Conservation (phyloP, 2,888 invertebrate genomes). For the Choristoneura rosaceana region DNA sequence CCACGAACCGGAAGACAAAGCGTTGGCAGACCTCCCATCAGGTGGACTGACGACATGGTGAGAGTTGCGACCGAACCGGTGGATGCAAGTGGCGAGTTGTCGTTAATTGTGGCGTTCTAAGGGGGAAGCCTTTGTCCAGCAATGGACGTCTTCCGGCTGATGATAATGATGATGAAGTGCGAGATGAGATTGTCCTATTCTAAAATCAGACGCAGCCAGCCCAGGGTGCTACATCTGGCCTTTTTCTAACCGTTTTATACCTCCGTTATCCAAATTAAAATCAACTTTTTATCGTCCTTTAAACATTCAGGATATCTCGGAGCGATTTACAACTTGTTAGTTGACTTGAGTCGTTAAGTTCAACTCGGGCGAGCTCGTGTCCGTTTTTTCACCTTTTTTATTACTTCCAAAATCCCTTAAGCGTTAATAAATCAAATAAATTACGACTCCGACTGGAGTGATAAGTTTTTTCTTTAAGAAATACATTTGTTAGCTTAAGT, state of each 20-base stretch:
- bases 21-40: too few relatives aligned
- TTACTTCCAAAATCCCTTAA: constrained; percentile 33
- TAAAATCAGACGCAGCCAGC: not conserved
- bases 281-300: constrained; percentile 10
- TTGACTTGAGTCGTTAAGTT: constrained; percentile 16
- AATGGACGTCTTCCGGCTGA: too few relatives aligned
- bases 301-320: constrained; percentile 13
- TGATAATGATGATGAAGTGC: too few relatives aligned
- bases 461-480: constrained; percentile 28
- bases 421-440: constrained; percentile 41
- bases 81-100: too few relatives aligned
- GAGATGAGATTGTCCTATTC: too few relatives aligned
- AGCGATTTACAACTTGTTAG: constrained; percentile 27
- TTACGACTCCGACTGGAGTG: constrained; percentile 30
- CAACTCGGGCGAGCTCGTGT: constrained; percentile 26
- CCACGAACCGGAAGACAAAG: too few relatives aligned
- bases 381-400: constrained; percentile 34
- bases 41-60: too few relatives aligned
- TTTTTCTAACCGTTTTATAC: not conserved
- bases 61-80: too few relatives aligned
- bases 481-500: constrained; percentile 23
- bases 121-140: too few relatives aligned
- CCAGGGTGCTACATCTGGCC: not conserved
- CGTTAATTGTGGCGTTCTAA: too few relatives aligned
- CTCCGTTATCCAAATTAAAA: constrained; percentile 5